These are phyloP conservation scores for Peribatodes rhomboidaria DNA, from an alignment of 2,888 invertebrate genomes.

Conservation along the genomic window DNA sequence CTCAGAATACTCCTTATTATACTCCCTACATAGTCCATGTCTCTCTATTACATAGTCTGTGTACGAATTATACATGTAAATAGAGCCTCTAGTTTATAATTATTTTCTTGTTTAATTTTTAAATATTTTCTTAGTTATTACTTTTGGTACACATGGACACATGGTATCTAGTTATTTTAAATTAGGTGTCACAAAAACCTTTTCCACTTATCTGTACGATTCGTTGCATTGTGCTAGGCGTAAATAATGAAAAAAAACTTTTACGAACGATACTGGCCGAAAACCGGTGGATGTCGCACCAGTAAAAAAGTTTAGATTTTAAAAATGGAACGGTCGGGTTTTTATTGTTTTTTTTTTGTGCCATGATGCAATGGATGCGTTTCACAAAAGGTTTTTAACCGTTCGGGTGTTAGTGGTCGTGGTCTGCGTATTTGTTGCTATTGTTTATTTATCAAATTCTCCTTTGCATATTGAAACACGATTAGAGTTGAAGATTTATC, in stretches of 20 bases:
- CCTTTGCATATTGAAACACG: neutral
- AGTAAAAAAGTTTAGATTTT: slow-evolving; percentile 60
- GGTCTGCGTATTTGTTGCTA: slow-evolving; percentile 21
- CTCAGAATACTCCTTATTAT: no score
- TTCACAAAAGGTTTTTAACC: slow-evolving; percentile 40
- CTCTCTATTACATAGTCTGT: no score
- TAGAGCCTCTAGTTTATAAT: no score
- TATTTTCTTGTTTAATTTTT: no score
- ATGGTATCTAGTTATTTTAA: slow-evolving; percentile 62
- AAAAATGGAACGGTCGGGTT: slow-evolving; percentile 55
- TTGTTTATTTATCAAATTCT: slow-evolving; percentile 25
- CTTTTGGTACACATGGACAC: no score
- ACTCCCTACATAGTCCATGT: no score
- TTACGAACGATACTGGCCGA: slow-evolving; percentile 56
- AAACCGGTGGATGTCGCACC: slow-evolving; percentile 58
- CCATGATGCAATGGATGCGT: slow-evolving; percentile 51
- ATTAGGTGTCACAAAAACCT: slow-evolving; percentile 67
- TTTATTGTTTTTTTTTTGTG: slow-evolving; percentile 54
- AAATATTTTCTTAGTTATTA: no score
- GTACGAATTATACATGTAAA: no score
- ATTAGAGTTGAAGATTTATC: neutral
- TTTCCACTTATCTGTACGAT: slow-evolving; percentile 79
- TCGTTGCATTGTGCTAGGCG: slow-evolving; percentile 74
- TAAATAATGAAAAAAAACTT: slow-evolving; percentile 69
- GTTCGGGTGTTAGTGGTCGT: slow-evolving; percentile 29